Base-by-base conservation (phyloP, 2,797 vertebrate genomes). In the Melanotaenia nigrans region DNA sequence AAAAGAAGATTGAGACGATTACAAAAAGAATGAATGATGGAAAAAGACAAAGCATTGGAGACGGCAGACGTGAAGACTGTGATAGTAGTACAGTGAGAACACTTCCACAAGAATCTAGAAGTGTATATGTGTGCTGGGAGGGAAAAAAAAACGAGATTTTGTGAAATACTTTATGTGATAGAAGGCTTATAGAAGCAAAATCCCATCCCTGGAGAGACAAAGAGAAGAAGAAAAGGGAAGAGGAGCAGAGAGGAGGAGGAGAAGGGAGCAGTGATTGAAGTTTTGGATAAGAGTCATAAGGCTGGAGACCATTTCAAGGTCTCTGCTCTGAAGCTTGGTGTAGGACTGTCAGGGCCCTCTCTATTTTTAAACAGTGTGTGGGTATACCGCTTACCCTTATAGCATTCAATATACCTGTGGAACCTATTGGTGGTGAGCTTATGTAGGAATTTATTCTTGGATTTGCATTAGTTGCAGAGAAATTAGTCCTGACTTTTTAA, bases 291-390 rank as follows among this genome's bases (percentile, higher is more conserved):
- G 88, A 91, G 81, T 90, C 89, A 85, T 85, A 76, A 85, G 85
- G 75, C 82, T 80, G 68, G 82, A 90, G 85, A 89, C 77, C 69
- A 63, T 85, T 88, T 86, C 65, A 86, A 90, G 90, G 90, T 87
- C 84, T 91, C 65, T 55, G 71, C 81, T 85, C 71, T 73, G 81
- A 78, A 77, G 78, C 78, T 81, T 68, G 18, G 87, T 91, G 90
- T 89, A 89, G 90, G 90, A 90, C 87, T 88, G 84, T 86, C 82
- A 87, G 79, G 76, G 61, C 78, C 67, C 55, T 59, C 66, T 86
- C 85, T 92, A 92, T 93, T 90, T 92, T 92, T 91, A 85, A 82
- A 81, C 65, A 80, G 63, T 89, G 89, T 89, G 90, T 92, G 92
- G 90, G 89, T 86, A 87, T 81, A 64, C 57, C 30, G 70, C 83